Percentiles rank a stretch among this genome's conserved stretches.
Evolutionary conservation across 2,113 vertebrate genomes (phyloP).

Genomic region (Hyperopisus bebe): DNA sequence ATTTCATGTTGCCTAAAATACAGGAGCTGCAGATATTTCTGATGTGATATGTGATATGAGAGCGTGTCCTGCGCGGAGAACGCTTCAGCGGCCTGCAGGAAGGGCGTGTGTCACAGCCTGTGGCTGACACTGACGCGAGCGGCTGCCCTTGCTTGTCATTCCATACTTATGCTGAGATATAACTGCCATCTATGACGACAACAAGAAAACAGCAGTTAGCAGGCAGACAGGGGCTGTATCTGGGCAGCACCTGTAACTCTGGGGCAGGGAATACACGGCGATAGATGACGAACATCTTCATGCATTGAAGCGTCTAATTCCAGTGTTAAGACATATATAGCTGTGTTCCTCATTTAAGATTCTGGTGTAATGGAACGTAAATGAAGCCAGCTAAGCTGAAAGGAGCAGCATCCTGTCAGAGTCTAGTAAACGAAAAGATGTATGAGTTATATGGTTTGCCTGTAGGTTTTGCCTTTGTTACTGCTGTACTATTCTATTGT

Average conservation of each 20-base stretch:
- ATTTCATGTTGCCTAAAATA: neutral
- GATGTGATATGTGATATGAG: neutral
- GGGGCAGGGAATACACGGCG: neutral
- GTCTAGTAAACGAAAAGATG: neutral
- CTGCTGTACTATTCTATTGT: neutral
- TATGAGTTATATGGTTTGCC: neutral
- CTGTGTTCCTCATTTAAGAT: neutral
- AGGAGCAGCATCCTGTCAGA: neutral
- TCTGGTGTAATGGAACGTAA: neutral
- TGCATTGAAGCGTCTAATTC: neutral
- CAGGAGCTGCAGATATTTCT: neutral
- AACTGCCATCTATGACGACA: neutral
- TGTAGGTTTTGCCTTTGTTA: neutral
- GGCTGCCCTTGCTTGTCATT: neutral
- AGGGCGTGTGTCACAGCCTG: neutral
- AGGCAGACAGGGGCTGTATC: neutral
- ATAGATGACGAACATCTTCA: neutral
- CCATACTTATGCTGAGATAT: neutral
- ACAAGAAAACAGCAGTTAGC: neutral
- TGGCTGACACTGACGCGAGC: neutral
- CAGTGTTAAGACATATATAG: neutral
- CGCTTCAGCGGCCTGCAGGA: constrained; percentile 12
- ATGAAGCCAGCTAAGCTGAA: neutral
- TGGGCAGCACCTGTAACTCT: neutral
- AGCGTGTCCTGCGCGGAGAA: neutral